Base-by-base conservation (phyloP, 1,140 invertebrate genomes). In the Metaphire vulgaris region DNA sequence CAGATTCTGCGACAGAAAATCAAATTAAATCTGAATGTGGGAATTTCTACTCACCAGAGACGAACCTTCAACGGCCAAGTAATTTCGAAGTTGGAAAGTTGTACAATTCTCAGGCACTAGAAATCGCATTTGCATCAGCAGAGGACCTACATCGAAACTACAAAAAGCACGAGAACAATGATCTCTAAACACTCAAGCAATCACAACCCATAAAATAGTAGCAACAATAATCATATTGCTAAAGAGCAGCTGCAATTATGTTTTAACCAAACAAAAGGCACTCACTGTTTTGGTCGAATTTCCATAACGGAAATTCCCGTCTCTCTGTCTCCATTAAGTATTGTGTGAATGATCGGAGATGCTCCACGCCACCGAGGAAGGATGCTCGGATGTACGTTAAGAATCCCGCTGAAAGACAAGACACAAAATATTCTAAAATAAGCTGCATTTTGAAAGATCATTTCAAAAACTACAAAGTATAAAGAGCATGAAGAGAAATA, bases 321-420 rank as follows among this genome's bases (percentile, higher is more conserved):
- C 74, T 88, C 85, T 31, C 83, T 80, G 83, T 99, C 95, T 32
- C 92, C 93, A 87, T 92, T 91, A 74, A 93, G 89, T 74, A 96
- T 87, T n/a, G 93, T 89, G 86, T 94, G 89, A 78, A 92, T 88
- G 69, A 97, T 91, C 1, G 95, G 95, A 15, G 93, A 91, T 67
- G 95, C 93, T 34, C 96, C 96, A 85, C 96, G 88, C 93, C 94
- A 98, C 78, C 92, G 88, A 32, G 96, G 96, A 79, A 99, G 84
- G 34, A 98, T 83, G 86, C 94, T 96, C 15, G 91, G 92, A 87
- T 98, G 96, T 0, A 97, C 81, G 78, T 87, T 87, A 6, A 87
- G 77, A 71, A 87, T 86, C 21, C 95, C 95, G 85, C 93, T 95
- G 81, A 64, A 79, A 89, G 74, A n/a, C n/a, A n/a, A n/a, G n/a